Evolutionary conservation across 2,797 vertebrate species (phyloP).

Genomic region (Spheniscus humboldti): DNA sequence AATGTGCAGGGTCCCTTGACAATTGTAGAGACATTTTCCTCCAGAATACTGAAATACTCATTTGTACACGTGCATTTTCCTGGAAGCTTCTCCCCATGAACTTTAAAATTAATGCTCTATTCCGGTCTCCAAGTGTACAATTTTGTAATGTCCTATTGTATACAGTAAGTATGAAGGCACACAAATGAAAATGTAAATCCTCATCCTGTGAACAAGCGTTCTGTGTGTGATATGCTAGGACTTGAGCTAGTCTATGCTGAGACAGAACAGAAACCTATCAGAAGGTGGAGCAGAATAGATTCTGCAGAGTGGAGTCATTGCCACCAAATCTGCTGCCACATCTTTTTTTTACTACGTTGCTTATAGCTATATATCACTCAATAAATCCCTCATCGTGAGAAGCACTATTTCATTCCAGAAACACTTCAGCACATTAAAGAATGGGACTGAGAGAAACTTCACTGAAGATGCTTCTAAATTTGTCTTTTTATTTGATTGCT

Average conservation of each 20-base stretch:
- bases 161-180: not conserved
- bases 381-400: not conserved
- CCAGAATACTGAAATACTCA: not conserved
- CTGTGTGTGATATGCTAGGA: not conserved
- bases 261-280: not conserved
- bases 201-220: not conserved
- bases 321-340: not conserved
- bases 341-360: not conserved
- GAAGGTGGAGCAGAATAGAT: not conserved
- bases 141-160: not conserved
- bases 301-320: not conserved
- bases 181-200: not conserved
- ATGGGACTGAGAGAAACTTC: not conserved
- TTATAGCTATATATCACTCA: not conserved
- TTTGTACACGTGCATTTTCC: not conserved
- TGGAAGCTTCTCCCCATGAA: not conserved
- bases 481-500: not conserved
- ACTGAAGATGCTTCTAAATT: not conserved
- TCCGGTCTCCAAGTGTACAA: not conserved
- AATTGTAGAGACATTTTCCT: not conserved
- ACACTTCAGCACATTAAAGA: not conserved
- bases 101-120: not conserved
- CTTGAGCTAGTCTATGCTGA: not conserved
- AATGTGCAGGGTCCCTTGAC: not conserved
- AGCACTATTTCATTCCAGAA: not conserved